phyloP scores from a whole-genome alignment of 2,888 invertebrate species.

The Hyposoter dolosus region DNA sequence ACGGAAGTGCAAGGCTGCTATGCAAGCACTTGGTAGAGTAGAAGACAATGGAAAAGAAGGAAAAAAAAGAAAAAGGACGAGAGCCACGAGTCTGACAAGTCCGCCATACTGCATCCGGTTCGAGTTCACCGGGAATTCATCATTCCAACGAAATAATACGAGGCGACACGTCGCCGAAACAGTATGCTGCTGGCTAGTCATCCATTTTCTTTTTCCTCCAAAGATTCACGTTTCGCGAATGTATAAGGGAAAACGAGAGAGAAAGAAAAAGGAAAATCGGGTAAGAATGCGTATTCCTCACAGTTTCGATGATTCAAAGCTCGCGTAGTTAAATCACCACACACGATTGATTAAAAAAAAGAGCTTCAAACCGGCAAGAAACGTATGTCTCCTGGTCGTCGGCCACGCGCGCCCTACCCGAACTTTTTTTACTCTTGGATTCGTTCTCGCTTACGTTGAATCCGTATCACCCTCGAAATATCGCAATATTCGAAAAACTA shows the following conservation, averaged over 20 bases:
- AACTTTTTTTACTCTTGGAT: conserved; percentile 56
- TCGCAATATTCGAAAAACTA: conserved; percentile 73
- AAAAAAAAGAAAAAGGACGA: conserved; percentile 15
- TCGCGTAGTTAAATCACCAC: conserved; percentile 13
- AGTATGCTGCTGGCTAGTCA: background rate
- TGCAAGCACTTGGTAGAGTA: background rate
- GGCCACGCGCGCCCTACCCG: conserved; percentile 56
- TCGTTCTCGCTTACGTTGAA: background rate
- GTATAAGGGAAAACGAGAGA: background rate
- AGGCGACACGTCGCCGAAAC: conserved; percentile 29
- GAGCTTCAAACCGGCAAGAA: conserved; percentile 28
- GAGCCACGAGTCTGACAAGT: conserved; percentile 74
- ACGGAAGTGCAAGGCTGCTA: conserved; percentile 22
- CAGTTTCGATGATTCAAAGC: background rate
- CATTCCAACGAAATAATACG: conserved; percentile 13
- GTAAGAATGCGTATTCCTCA: conserved; percentile 20
- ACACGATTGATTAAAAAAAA: conserved; percentile 14
- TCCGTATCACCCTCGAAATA: conserved; percentile 57
- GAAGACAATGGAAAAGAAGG: conserved; percentile 4
- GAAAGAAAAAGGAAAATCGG: conserved; percentile 11
- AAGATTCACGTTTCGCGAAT: conserved; percentile 26
- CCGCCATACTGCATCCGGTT: conserved; percentile 83
- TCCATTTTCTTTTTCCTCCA: conserved; percentile 22
- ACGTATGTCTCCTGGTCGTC: conserved; percentile 43
- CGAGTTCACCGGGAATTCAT: conserved; percentile 30